Percentiles rank a stretch among this genome's conserved stretches.
phyloP scores from a whole-genome alignment of 2,113 vertebrate species.

The Lutjanus erythropterus region DNA sequence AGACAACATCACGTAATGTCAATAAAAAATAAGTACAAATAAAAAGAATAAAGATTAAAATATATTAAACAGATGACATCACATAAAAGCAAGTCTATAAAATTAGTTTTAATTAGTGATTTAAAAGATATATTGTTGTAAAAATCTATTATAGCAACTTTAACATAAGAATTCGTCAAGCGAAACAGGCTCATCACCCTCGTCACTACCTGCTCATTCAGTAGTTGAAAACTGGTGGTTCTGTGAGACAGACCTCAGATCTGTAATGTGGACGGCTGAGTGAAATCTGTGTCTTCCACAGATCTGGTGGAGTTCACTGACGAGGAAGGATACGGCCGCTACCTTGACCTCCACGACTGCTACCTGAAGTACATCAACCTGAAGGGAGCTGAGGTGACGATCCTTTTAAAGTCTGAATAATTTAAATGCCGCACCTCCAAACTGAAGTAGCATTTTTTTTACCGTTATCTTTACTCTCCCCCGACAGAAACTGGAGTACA shows the following conservation, averaged over 20 bases:
- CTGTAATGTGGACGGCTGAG: neutral
- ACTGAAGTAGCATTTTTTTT: neutral
- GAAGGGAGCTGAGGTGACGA: constrained; percentile 92
- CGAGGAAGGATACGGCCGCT: constrained; percentile 96
- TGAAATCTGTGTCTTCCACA: constrained; percentile 62
- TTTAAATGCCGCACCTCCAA: neutral
- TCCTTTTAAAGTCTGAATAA: neutral
- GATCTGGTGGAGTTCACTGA: constrained; percentile 98
- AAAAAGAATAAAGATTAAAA: too few relatives aligned
- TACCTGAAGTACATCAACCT: constrained; percentile 97
- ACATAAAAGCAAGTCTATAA: too few relatives aligned
- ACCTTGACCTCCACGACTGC: constrained; percentile 97
- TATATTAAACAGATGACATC: too few relatives aligned
- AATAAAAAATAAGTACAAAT: too few relatives aligned
- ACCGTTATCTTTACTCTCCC: neutral
- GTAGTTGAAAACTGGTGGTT: neutral
- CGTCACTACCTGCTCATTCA: neutral
- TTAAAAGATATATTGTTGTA: too few relatives aligned
- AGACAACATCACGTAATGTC: too few relatives aligned
- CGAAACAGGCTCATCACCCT: too few relatives aligned
- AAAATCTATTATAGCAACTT: too few relatives aligned
- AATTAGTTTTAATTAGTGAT: too few relatives aligned
- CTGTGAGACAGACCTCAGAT: neutral
- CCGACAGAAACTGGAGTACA: constrained; percentile 94
- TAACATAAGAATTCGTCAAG: too few relatives aligned